Base-by-base conservation (phyloP, 1,140 invertebrate genomes). In the Dendroctonus ponderosae region DNA sequence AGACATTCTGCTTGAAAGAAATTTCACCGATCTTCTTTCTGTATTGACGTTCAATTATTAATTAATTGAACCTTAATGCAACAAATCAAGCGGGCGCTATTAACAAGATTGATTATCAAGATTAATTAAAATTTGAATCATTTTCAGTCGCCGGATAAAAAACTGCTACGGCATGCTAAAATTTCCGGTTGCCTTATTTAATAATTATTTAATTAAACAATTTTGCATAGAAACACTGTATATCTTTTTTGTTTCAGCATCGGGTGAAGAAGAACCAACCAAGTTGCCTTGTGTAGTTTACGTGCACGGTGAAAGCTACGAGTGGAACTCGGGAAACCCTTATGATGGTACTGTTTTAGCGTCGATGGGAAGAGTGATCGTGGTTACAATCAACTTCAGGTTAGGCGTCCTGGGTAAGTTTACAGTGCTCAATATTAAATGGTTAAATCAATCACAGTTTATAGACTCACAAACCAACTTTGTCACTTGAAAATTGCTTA, bases 321-420 rank as follows among this genome's bases (percentile, higher is more conserved):
- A 95, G 74, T 96, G 93, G 89, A 94, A 93, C 78, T 90, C 93
- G 8, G 94, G 95, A 53, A 96, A 96, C 82, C 88, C 93, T 5
- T 95, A 97, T 79, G 94, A 98, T 79, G 95, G 94, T 61, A 94
- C 91, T 60, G 89, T 94, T 38, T 82, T 98, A 52, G 92, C 94
- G 61, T 90, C 92, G 63, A 89, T 92, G 74, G 91, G 95, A 65
- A 89, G 93, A 77, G 87, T 98, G 75, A 92, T 99, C 76, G 94
- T 99, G 67, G 91, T 98, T 76, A 96, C 95, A 71, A 90, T 99
- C 76, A 99, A 99, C 85, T 99, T 97, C 85, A 88, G 97, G 73
- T 87, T 99, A 62, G 97, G 96, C 63, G 89, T 97, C 71, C 85
- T 99, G 77, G 96, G 96, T 94, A 82, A 89, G 88, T 80, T 9